Base-by-base conservation (phyloP, 2,113 vertebrate species). In the Nicator chloris region DNA sequence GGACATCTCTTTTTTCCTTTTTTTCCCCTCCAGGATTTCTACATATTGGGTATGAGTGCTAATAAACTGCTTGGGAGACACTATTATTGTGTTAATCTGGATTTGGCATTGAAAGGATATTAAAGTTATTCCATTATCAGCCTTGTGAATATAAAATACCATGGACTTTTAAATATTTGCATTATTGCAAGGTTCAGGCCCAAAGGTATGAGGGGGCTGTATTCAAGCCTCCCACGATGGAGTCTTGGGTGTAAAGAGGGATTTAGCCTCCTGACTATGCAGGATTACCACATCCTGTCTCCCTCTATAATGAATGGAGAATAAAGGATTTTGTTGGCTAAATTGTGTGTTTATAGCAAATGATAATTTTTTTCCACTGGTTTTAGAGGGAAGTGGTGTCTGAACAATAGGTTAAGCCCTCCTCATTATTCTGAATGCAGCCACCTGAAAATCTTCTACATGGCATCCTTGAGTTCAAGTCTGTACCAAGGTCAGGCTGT, bases 161-260 rank as follows among this genome's bases (percentile, higher is more conserved):
- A 39, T 8, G 31, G 68, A 72, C 76, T 75, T 93, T 88, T 68
- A 96, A 94, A 92, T 96, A 88, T 95, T 96, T 97, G 94, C 79
- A 79, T 94, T 88, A 79, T 64, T 56, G 26, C 61, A 16, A 92
- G 49, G 60, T 92, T 75, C 64, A 81, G 64, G n/a, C 56, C 86
- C 63, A 83, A 60, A 94, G 80, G 47, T 92, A 90, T 81, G 69
- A 96, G 64, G 22, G 64, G 60, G 49, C 30, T 95, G 39, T 81
- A 75, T 93, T 88, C 80, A 66, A 72, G 72, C 76, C 72, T 94
- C 86, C 76, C 68, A 60, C 0, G 1, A 59, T 68, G 72, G 72
- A 86, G 44, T 81, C 42, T 70, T 1, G 11, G 92, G 68, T 0
- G 2, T 88, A 77, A 95, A 95, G 76, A 83, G 27, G 72, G 76